Base-by-base conservation (phyloP, 2,797 vertebrate species). In the Helarctos malayanus region DNA sequence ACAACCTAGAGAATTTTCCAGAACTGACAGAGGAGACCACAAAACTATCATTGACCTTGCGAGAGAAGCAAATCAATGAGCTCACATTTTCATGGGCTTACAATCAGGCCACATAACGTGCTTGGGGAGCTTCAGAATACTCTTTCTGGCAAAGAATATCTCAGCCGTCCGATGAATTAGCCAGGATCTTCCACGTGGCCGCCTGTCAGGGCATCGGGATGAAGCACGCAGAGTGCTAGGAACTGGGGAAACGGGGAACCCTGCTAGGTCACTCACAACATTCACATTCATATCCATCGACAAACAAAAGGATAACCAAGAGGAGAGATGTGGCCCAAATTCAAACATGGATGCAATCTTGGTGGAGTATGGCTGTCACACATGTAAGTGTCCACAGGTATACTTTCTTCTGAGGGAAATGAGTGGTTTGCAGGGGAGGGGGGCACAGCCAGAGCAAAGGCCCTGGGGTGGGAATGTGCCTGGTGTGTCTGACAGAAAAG, bases 41-140 rank as follows among this genome's bases (percentile, higher is more conserved):
- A 83, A 84, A 61, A 94, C 76, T 27, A 81, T n/a, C 86, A 73
- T 2, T 69, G 61, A 73, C 41, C 73, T 91, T 71, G 47, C 29
- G 78, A 92, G 81, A 88, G 41, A 87, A 93, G 61, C 29, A 63
- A 85, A 96, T 69, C 85, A 90, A 88, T 69, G 81, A 63, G 35
- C 86, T 83, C 69, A 73, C 87, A 78, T 82, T 92, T 87, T 92
- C 81, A 52, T 2, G 16, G 89, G 61, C 90, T 90, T 61, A 81
- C 13, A 73, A 35, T 78, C 80, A 85, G 95, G 88, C 90, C 94
- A 82, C 54, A 73, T 47, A 52, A 87, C 89, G 85, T 81, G 90
- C 88, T 57, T 68, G 81, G 63, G 79, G 89, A 91, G 49, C 83
- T 78, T 47, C 52, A 32, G 1, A 47, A 38, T 35, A 83, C 80